Evolutionary conservation across 2,888 invertebrate species (phyloP).

Genomic region (Lymantria dispar): DNA sequence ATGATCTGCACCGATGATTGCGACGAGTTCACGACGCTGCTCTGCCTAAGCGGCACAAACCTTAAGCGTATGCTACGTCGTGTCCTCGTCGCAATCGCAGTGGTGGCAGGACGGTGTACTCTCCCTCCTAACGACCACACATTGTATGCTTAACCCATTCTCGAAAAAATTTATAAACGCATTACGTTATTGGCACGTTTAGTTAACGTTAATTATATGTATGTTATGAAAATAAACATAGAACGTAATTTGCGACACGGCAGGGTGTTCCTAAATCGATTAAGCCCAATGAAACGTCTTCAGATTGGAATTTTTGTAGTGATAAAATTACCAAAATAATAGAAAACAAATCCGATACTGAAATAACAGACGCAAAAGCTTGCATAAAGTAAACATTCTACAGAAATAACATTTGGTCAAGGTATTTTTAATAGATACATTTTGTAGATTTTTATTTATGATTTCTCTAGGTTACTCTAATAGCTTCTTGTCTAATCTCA

Average conservation of each 20-base stretch:
- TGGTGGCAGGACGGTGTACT: too few species aligned
- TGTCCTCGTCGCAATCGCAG: too few species aligned
- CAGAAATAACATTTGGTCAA: slow-evolving; percentile 63
- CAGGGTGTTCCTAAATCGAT: slow-evolving; percentile 16
- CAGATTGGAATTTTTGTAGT: slow-evolving; percentile 44
- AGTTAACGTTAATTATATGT: slow-evolving; percentile 7
- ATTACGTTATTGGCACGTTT: slow-evolving; percentile 7
- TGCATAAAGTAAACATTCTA: slow-evolving; percentile 64
- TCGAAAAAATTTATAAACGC: neutral
- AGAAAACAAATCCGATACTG: slow-evolving; percentile 64
- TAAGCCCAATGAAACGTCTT: slow-evolving; percentile 47
- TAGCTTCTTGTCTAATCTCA: neutral
- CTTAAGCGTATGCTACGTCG: too few species aligned
- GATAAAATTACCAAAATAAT: slow-evolving; percentile 67
- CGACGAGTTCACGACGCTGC: too few species aligned
- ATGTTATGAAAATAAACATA: slow-evolving; percentile 23
- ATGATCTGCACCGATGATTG: too few species aligned
- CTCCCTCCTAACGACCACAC: too few species aligned
- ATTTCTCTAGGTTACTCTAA: slow-evolving; percentile 4
- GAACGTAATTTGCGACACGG: slow-evolving; percentile 17
- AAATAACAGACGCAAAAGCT: slow-evolving; percentile 61
- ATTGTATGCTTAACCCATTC: too few species aligned
- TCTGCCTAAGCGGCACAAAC: too few species aligned
- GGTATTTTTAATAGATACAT: slow-evolving; percentile 58
- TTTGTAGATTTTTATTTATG: slow-evolving; percentile 44